phyloP scores from a whole-genome alignment of 2,113 vertebrate genomes.

The Hassar affinis region DNA sequence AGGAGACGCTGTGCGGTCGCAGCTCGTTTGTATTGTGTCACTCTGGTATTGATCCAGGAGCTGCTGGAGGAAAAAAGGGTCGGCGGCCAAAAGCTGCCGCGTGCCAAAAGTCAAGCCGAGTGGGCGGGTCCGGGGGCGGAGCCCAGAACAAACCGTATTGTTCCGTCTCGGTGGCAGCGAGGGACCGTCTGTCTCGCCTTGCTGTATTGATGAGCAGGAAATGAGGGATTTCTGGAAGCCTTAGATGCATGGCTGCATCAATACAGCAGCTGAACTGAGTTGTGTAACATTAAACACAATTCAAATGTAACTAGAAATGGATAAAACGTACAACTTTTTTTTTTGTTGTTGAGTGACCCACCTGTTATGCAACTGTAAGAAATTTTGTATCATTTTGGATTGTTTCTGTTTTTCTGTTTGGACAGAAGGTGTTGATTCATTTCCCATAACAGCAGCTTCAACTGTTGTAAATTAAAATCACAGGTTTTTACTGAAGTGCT shows the following conservation, averaged over 20 bases:
- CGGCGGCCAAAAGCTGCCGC: slow-evolving; percentile 37
- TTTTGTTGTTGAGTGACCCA: too few species aligned
- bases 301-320: not conserved
- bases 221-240: slow-evolving; percentile 47
- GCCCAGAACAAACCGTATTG: slow-evolving; percentile 71
- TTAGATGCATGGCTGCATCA: not conserved
- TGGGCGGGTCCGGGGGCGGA: slow-evolving; percentile 24
- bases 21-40: slow-evolving; percentile 52
- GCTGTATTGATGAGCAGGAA: slow-evolving; percentile 69
- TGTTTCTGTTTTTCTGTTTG: too few species aligned
- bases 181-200: slow-evolving; percentile 65
- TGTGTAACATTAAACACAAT: not conserved
- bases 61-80: slow-evolving; percentile 12
- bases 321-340: too few species aligned
- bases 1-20: slow-evolving; percentile 25
- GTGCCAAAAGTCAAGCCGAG: slow-evolving; percentile 71
- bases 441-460: too few species aligned
- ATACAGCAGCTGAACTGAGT: not conserved
- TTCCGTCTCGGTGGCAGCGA: slow-evolving; percentile 63
- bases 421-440: too few species aligned
- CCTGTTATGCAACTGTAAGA: too few species aligned
- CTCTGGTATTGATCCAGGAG: slow-evolving; percentile 44
- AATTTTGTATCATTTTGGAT: too few species aligned
- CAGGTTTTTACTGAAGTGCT: too few species aligned
- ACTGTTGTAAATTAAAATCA: too few species aligned